Evolutionary conservation across 2,888 invertebrate genomes (phyloP), one percentile per base, ranked within the genome.

Genomic region (Pseudococcus longispinus): DNA sequence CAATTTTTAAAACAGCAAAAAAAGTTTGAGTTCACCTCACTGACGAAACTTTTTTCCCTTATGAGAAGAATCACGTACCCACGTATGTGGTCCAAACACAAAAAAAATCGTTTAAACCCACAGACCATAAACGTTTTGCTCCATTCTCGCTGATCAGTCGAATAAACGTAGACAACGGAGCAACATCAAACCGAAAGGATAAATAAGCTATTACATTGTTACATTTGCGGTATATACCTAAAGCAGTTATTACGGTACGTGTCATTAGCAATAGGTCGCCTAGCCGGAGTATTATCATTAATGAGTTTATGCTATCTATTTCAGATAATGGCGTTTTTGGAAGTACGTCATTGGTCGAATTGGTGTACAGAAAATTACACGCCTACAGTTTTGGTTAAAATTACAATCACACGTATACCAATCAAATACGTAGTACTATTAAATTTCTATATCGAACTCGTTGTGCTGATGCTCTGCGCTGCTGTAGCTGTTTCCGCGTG

Each of bases 201-300:
- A 86, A 86, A 86, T 86, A 86, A 86, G 86, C 86, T 77, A 86
- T 86, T 86, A 86, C 86, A 86, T 86, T 86, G 86, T 86, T 86
- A 86, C 86, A 86, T 80, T 86, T 86, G 44, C 77, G 86, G 51
- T 44, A 51, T 77, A 37, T 37, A n/a, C n/a, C n/a, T n/a, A 55
- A 77, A 44, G 44, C 77, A 80, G 55, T 86, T 86, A 86, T 80
- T 86, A 77, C 80, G 80, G 86, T 86, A 77, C 46, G 86, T 86
- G 86, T 86, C 86, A 86, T 86, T 86, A 86, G 86, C 86, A 86
- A 77, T 86, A 77, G 86, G 77, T 86, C 80, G 77, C 80, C 77
- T 86, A 51, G 29, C 20, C 26, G 11, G 77, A 26, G 29, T 29
- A 32, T 86, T 46, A 86, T 86, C 80, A 86, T 77, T 86, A 86